Evolutionary conservation across 2,113 vertebrate species (phyloP).

Genomic region (Coptodon rendalli): DNA sequence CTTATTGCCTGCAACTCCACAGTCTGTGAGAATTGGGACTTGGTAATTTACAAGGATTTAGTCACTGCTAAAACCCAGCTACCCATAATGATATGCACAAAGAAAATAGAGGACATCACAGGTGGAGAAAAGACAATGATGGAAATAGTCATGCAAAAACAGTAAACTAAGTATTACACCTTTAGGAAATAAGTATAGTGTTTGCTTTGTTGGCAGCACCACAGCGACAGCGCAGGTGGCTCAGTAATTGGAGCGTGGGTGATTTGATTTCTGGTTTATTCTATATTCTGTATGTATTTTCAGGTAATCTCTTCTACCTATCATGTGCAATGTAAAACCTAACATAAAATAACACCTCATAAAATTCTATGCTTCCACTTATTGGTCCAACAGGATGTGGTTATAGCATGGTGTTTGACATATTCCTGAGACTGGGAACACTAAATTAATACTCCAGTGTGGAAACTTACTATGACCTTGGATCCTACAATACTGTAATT

Average conservation of each 20-base stretch:
- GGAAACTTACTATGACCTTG: neutral
- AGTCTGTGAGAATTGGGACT: neutral
- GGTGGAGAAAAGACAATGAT: neutral
- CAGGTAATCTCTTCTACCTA: neutral
- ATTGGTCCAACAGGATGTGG: neutral
- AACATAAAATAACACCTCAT: neutral
- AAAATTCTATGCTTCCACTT: neutral
- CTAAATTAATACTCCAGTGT: fast-evolving
- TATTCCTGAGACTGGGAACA: neutral
- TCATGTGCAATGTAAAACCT: neutral
- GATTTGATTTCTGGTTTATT: neutral
- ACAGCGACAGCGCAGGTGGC: neutral
- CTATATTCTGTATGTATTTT: neutral
- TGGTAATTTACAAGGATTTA: neutral
- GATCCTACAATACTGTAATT: neutral
- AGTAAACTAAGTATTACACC: neutral
- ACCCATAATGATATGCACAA: neutral
- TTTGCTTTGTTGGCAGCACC: neutral
- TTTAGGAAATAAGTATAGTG: neutral
- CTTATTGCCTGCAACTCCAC: neutral
- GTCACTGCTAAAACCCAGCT: neutral
- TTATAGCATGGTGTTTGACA: neutral
- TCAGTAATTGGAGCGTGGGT: neutral
- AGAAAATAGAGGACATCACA: neutral
- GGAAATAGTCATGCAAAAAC: neutral